Base-by-base conservation (phyloP, 2,113 vertebrate genomes). In the Plectropomus leopardus region DNA sequence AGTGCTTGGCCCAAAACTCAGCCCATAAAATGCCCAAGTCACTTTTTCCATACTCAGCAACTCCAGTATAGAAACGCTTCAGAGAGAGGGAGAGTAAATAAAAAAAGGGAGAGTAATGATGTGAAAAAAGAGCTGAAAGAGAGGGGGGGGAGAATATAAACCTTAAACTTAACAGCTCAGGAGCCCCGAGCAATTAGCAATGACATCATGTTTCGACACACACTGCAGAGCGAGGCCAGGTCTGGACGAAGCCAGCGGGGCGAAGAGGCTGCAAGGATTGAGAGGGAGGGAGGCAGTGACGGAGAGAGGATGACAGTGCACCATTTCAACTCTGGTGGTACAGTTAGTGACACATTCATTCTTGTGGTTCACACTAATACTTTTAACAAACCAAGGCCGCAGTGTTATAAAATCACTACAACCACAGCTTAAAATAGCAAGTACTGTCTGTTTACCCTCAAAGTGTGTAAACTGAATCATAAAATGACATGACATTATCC, bases 41-140 rank as follows among this genome's bases (percentile, higher is more conserved):
- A 92, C 78, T 92, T 93, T 92, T 93, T 92, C 88, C 90, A 85
- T 15, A 82, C 80, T 92, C 88, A 89, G 92, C 91, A 89, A 86
- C 63, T 88, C 86, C 30, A 78, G 65, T 84, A 76, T 71, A 86
- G 82, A 90, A 85, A 88, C 19, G 81, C 59, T 71, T 76, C 45
- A 53, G 34, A 50, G 40, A 16, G 45, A 72, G 64, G 54, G 57
- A 67, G 40, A 57, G 69, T 44, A 74, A 65, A 63, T 34, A 65
- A 83, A 15, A 32, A 65, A 54, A 51, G 63, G 67, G 32, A 74
- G 53, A 48, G 53, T 69, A 55, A 80, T 61, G 32, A 72, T 57
- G 60, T 57, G 26, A 81, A 65, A 77, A 68, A 47, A 51, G 54
- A 78, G 59, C 47, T 76, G 45, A 76, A 73, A 71, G 54, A 5